These are phyloP conservation scores for Pecten maximus DNA, from an alignment of 2,888 invertebrate genomes.

Conservation along the genomic window DNA sequence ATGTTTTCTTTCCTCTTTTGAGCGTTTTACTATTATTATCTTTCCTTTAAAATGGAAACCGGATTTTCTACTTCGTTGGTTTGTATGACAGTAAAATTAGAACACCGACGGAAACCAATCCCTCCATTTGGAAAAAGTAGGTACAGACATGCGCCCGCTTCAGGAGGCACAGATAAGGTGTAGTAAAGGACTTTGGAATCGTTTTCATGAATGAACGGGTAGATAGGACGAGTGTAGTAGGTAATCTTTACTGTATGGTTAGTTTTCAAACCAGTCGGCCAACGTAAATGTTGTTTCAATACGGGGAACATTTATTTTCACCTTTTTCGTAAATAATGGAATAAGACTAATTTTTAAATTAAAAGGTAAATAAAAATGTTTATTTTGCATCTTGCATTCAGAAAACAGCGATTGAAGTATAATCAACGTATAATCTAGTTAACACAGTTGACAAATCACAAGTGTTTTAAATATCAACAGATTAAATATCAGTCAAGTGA, in stretches of 20 bases:
- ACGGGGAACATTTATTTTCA: no score
- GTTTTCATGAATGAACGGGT: conserved; percentile 32
- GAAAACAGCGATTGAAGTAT: not conserved
- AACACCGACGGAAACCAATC: not conserved
- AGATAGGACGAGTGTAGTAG: not conserved
- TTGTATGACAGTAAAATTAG: not conserved
- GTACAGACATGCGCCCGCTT: not conserved
- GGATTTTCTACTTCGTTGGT: not conserved
- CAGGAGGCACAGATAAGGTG: not conserved
- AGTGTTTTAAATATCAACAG: not conserved
- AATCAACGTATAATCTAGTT: not conserved
- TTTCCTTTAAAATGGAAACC: not conserved
- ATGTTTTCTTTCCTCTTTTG: not conserved
- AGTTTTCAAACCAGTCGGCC: not conserved
- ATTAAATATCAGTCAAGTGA: not conserved
- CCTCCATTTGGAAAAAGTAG: not conserved
- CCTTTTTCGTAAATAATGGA: no score
- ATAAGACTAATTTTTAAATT: no score
- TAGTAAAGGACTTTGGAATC: not conserved
- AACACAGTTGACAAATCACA: not conserved
- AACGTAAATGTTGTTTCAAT: not conserved
- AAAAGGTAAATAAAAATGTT: no score
- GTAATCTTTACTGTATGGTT: not conserved
- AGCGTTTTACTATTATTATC: not conserved
- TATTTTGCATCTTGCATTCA: not conserved